These are phyloP conservation scores for Meghimatium bilineatum DNA, from an alignment of 2,888 invertebrate genomes.

Conservation along the genomic window DNA sequence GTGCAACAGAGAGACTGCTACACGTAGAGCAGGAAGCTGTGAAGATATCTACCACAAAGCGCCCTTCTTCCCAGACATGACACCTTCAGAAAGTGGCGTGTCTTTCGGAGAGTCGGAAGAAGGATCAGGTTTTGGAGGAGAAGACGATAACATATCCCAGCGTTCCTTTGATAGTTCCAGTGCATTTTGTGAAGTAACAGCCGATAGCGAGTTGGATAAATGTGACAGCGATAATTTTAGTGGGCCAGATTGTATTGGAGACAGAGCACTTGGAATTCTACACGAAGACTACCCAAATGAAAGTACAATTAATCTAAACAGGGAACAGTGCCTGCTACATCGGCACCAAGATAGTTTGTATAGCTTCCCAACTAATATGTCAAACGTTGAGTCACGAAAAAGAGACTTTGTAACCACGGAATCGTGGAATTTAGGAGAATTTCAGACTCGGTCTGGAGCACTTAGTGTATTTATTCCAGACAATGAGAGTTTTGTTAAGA, in stretches of 20 bases:
- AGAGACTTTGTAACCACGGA: conserved; percentile 13
- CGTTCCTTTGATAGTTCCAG: conserved; percentile 51
- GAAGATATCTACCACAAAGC: conserved; percentile 47
- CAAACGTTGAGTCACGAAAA: neutral
- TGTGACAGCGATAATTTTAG: conserved; percentile 45
- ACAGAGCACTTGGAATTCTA: conserved; percentile 28
- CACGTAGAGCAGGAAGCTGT: conserved; percentile 35
- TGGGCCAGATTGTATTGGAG: conserved; percentile 24
- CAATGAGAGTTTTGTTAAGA: neutral
- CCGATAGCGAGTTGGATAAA: conserved; percentile 50
- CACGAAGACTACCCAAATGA: conserved; percentile 3
- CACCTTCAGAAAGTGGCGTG: conserved; percentile 50
- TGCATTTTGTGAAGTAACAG: conserved; percentile 49
- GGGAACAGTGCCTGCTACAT: neutral
- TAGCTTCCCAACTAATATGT: neutral
- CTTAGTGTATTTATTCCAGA: conserved; percentile 36
- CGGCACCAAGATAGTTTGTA: neutral
- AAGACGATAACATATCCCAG: conserved; percentile 49
- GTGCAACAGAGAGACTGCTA: neutral
- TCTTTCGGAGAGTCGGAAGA: conserved; percentile 48
- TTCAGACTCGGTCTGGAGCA: neutral
- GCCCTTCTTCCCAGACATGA: conserved; percentile 22
- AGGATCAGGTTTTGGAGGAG: conserved; percentile 39
- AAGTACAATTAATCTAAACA: neutral
- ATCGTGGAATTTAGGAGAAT: conserved; percentile 8